Base-by-base conservation (phyloP, 2,888 invertebrate species). In the Chrysotoxum bicinctum region DNA sequence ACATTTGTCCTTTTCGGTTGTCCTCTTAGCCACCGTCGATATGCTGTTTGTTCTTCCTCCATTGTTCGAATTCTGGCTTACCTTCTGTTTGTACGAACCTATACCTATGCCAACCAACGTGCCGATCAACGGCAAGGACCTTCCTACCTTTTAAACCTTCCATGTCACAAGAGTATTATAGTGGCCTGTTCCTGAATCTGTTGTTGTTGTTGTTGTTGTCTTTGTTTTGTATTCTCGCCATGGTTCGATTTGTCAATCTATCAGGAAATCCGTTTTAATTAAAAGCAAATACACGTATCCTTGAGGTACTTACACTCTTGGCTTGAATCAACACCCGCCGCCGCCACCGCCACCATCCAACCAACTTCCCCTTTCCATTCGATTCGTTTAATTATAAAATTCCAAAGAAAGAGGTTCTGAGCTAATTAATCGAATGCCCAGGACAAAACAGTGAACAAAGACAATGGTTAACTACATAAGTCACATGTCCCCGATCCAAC, bases 211-310 rank as follows among this genome's bases (percentile, higher is more conserved):
- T 58, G 64, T 76, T 64, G 64, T 76, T 64, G 40, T 37, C 37
- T 37, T 58, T 58, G 58, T 35, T 35, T 6, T 54, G 45, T 54
- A 40, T 68, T 72, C 37, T 72, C 56, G 37, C 26, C 50, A 40
- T 73, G 69, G 73, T 81, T 73, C 81, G 80, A 85, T 77, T 85
- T 85, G 68, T 76, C 75, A 72, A 75, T 84, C 73, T 68, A 85
- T 81, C 76, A 73, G 66, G 56, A 75, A 58, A 72, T 76, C 69
- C 48, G 35, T 77, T 85, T 85, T 85, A 85, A 85, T 85, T 85
- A 85, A 85, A 85, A 85, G 73, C 80, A 85, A 85, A 85, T 85
- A 85, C 81, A 75, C 66, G 66, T 66, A 66, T 37, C 66, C 66
- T 50, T 50, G 66, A 66, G 35, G 69, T 77, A 50, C 75, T 84